Evolutionary conservation across 2,113 vertebrate species (phyloP).

Genomic region (Chloropsis cyanopogon): DNA sequence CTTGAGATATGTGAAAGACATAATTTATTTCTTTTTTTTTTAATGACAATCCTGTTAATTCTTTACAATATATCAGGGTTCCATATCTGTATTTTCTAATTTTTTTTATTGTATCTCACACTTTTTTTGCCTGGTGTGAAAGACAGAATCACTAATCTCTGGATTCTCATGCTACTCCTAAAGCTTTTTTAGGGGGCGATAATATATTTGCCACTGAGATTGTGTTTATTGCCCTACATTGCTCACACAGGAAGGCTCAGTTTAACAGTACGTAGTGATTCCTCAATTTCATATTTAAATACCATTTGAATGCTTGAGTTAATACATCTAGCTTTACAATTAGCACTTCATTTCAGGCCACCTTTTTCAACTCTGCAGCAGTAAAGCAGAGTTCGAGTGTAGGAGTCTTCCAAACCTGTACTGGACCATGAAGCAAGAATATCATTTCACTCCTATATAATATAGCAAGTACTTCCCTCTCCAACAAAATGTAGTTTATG

Average conservation of each 20-base stretch:
- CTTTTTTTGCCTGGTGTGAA: not conserved
- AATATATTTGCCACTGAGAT: not conserved
- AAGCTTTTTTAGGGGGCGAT: not conserved
- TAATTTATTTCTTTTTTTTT: not conserved
- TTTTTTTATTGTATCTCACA: not conserved
- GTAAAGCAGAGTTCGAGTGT: not conserved
- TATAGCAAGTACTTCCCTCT: not conserved
- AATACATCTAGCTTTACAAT: not conserved
- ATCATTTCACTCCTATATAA: not conserved
- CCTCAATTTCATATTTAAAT: not conserved
- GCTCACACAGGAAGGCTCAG: not conserved
- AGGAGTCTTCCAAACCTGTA: not conserved
- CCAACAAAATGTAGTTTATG: not conserved
- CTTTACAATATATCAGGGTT: not conserved
- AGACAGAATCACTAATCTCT: not conserved
- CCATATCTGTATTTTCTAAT: not conserved
- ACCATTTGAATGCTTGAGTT: not conserved
- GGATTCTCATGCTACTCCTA: not conserved
- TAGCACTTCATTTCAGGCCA: not conserved
- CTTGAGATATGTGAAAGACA: not conserved
- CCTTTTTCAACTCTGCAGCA: not conserved
- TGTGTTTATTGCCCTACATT: not conserved
- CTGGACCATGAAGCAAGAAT: not conserved
- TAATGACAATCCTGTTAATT: not conserved
- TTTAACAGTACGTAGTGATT: not conserved